A percentile compares a stretch with the other conserved stretches of the same genome.
These are phyloP conservation scores for Gobionotothen gibberifrons DNA, from an alignment of 2,797 vertebrate species.

Conservation along the genomic window DNA sequence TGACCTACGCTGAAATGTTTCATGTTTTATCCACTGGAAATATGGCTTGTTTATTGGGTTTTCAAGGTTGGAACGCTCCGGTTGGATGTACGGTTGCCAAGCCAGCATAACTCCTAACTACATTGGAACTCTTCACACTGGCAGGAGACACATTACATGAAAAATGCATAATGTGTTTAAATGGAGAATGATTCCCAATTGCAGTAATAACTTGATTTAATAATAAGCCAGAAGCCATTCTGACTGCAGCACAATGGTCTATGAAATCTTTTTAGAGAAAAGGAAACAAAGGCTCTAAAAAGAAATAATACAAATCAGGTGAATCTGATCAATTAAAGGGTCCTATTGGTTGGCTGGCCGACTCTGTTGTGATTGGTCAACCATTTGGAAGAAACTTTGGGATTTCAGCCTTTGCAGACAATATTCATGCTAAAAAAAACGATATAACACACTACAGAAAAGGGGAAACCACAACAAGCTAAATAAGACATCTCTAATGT, in stretches of 20 bases:
- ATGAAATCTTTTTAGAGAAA: constrained; percentile 7
- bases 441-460: too few relatives aligned
- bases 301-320: background rate
- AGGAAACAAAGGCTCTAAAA: constrained; percentile 1
- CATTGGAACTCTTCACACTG: constrained; percentile 54
- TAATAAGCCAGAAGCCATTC: constrained; percentile 52
- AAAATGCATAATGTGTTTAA: constrained; percentile 60
- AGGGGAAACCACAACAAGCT: too few relatives aligned
- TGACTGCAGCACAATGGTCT: constrained; percentile 43
- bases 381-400: too few relatives aligned
- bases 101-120: constrained; percentile 61
- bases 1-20: constrained; percentile 26
- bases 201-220: constrained; percentile 57
- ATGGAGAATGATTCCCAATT: constrained; percentile 60
- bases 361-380: too few relatives aligned
- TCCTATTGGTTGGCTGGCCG: too few relatives aligned
- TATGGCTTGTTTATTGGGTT: constrained; percentile 31
- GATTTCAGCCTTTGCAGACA: too few relatives aligned
- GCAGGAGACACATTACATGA: constrained; percentile 43
- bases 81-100: constrained; percentile 37
- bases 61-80: constrained; percentile 11
- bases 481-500: too few relatives aligned
- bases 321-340: too few relatives aligned
- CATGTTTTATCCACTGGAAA: constrained; percentile 34
- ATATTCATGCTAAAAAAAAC: too few relatives aligned